A percentile compares a stretch with the other conserved stretches of the same genome.
Evolutionary conservation across 2,113 vertebrate species (phyloP).

Genomic region (Arothron firmamentum): DNA sequence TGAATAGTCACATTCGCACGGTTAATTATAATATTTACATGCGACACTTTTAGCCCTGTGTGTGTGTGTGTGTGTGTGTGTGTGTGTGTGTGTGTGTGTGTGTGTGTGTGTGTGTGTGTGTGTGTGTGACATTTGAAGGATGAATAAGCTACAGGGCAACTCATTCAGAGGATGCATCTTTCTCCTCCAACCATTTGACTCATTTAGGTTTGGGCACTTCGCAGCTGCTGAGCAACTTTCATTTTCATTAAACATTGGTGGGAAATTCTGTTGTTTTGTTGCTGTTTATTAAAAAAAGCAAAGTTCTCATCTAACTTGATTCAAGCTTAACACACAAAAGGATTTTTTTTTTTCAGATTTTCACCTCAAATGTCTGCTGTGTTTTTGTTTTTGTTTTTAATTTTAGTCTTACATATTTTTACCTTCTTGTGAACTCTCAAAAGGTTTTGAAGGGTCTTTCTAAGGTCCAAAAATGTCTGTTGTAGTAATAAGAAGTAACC

Average conservation of each 20-base stretch:
- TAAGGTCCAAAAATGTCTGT: no score
- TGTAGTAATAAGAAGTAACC: no score
- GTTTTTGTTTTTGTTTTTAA: no score
- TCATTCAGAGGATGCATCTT: conserved; percentile 49
- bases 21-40: conserved; percentile 48
- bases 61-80: conserved; percentile 10
- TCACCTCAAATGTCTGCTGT: not conserved
- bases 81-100: conserved; percentile 18
- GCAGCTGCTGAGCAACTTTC: conserved; percentile 41
- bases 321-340: not conserved
- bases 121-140: conserved; percentile 52
- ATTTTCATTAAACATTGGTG: conserved; percentile 30
- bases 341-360: no score
- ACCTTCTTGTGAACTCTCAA: no score
- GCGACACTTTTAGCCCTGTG: conserved; percentile 3
- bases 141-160: conserved; percentile 53
- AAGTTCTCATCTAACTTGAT: not conserved
- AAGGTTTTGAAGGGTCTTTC: no score
- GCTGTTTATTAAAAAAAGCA: no score
- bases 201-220: conserved; percentile 52
- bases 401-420: no score
- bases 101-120: conserved; percentile 27
- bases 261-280: conserved; percentile 7
- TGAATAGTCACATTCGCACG: conserved; percentile 30
- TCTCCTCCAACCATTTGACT: conserved; percentile 64